Percentiles rank a stretch among this genome's conserved stretches.
Conservation (phyloP, 2,797 vertebrate species). For the Gymnoscopelus braueri region DNA sequence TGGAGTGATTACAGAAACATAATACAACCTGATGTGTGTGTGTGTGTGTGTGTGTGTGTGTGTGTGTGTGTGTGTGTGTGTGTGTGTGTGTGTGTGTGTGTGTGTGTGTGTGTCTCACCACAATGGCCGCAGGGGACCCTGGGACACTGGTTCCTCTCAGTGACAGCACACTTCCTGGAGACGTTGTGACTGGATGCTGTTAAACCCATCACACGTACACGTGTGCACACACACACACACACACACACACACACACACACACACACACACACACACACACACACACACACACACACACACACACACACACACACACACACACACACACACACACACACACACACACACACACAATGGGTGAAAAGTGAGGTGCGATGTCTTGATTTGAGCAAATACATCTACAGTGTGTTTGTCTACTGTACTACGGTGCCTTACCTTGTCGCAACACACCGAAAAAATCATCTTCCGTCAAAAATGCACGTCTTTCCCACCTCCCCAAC, state of each 20-base stretch:
- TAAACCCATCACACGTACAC: constrained; percentile 40
- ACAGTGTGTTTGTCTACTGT: too few species aligned
- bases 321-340: constrained; percentile 1
- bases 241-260: constrained; percentile 33
- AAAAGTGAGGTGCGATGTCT: not conserved
- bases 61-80: not conserved
- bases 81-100: not conserved
- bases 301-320: not conserved
- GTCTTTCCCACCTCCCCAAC: too few species aligned
- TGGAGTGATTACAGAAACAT: constrained; percentile 29
- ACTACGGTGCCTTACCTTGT: too few species aligned
- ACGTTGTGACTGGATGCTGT: constrained; percentile 86
- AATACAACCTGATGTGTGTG: not conserved
- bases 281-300: constrained; percentile 17
- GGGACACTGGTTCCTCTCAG: constrained; percentile 84
- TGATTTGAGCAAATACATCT: not conserved
- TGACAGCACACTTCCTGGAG: constrained; percentile 91
- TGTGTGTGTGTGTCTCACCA: constrained; percentile 79
- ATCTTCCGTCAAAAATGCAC: too few species aligned
- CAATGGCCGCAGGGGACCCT: constrained; percentile 88
- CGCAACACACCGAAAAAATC: too few species aligned
- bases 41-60: not conserved
- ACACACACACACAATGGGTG: not conserved
- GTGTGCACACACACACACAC: constrained; percentile 35
- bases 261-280: constrained; percentile 40